These are phyloP conservation scores for Gymnothorax reevesii DNA, from an alignment of 2,797 vertebrate genomes.

Conservation along the genomic window DNA sequence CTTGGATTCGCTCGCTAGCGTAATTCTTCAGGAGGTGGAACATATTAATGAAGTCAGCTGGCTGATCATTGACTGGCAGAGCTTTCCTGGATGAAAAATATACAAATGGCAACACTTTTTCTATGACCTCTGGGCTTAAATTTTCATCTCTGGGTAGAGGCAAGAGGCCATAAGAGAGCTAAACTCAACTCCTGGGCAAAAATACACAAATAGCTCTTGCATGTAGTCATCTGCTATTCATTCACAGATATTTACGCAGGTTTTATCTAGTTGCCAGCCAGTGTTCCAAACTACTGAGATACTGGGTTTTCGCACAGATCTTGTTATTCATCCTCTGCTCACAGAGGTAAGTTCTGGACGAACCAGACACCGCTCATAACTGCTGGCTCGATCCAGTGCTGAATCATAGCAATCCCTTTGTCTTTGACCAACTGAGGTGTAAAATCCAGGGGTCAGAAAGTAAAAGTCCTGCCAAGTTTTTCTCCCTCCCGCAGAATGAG, in stretches of 20 bases:
- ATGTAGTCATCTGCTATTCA: neutral
- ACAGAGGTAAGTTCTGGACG: neutral
- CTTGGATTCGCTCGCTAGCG: too few species aligned
- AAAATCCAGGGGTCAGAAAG: too few species aligned
- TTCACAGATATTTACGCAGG: neutral
- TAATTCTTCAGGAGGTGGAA: too few species aligned
- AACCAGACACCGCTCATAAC: neutral
- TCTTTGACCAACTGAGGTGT: neutral
- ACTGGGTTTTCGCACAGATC: neutral
- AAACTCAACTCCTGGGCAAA: neutral
- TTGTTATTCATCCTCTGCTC: neutral
- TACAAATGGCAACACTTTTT: too few species aligned
- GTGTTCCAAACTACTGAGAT: neutral
- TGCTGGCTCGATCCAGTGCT: neutral
- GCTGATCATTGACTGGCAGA: too few species aligned
- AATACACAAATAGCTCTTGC: neutral
- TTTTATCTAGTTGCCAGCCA: neutral
- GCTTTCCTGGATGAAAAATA: too few species aligned
- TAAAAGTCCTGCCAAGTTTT: too few species aligned
- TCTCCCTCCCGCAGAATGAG: too few species aligned
- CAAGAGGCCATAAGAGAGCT: constrained; percentile 14
- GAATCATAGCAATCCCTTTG: neutral
- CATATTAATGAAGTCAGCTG: too few species aligned
- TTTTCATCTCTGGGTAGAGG: neutral
- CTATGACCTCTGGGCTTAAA: too few species aligned